Evolutionary conservation across 2,113 vertebrate species (phyloP).

Genomic region (Caretta caretta): DNA sequence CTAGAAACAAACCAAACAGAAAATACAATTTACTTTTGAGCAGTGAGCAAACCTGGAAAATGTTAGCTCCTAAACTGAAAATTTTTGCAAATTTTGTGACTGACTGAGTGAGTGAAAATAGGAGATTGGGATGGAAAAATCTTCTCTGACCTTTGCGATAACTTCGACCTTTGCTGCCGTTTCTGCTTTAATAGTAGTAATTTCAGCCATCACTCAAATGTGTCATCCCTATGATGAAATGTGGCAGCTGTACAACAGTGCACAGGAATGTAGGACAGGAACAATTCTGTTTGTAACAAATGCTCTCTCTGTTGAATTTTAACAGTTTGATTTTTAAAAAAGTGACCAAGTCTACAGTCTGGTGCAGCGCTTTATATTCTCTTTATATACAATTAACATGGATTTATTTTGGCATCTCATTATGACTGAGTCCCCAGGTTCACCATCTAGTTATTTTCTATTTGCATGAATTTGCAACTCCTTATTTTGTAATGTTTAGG

Average conservation of each 20-base stretch:
- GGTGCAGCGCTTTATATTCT: neutral
- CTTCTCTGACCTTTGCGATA: neutral
- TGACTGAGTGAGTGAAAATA: neutral
- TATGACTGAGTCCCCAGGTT: neutral
- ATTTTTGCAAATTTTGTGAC: neutral
- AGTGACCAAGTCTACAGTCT: fast-evolving
- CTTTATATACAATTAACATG: neutral
- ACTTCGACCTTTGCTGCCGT: neutral
- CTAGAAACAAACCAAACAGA: neutral
- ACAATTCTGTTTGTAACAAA: neutral
- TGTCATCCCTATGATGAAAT: neutral
- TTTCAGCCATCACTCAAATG: neutral
- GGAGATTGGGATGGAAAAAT: neutral
- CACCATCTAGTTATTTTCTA: neutral
- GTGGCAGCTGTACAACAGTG: neutral
- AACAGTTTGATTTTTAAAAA: neutral
- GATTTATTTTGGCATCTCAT: neutral
- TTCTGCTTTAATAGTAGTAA: neutral
- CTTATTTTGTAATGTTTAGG: neutral
- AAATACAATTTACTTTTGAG: neutral
- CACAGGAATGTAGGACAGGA: neutral
- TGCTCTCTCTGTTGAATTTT: neutral
- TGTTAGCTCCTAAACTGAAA: neutral
- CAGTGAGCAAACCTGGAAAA: neutral
- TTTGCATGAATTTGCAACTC: neutral